phyloP scores from a whole-genome alignment of 2,888 invertebrate species.

The Orthosia cruda region DNA sequence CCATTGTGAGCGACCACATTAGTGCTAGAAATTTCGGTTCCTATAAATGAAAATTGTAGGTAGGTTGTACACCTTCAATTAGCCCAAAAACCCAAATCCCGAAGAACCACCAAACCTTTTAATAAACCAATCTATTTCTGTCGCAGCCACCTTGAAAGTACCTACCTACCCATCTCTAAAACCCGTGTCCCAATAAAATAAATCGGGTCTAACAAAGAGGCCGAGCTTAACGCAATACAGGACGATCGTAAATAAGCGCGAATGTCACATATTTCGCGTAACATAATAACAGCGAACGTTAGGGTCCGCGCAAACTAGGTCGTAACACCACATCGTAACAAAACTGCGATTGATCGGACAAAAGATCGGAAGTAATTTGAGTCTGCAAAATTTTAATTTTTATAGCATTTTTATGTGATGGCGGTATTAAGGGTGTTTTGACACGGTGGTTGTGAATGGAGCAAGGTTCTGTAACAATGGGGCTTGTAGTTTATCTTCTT shows the following conservation, averaged over 20 bases:
- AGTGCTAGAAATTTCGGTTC: too few relatives aligned
- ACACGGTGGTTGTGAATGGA: conserved; percentile 16
- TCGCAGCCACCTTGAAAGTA: conserved; percentile 15
- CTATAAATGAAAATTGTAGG: not conserved
- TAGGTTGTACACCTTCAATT: not conserved
- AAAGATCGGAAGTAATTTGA: conserved; percentile 49
- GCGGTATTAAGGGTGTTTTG: conserved; percentile 42
- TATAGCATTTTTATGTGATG: conserved; percentile 59
- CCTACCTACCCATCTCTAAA: conserved; percentile 33
- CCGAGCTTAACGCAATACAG: conserved; percentile 54
- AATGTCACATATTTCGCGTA: conserved; percentile 72
- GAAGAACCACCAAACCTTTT: conserved; percentile 6
- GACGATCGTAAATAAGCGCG: conserved; percentile 69
- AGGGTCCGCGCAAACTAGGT: conserved; percentile 50
- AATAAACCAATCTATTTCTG: conserved; percentile 18
- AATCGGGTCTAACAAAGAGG: conserved; percentile 60
- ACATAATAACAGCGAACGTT: conserved; percentile 65
- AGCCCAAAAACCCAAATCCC: not conserved
- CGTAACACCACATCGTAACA: conserved; percentile 42
- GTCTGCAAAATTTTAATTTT: conserved; percentile 62
- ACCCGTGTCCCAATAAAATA: conserved; percentile 53
- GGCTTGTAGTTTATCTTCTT: conserved; percentile 36
- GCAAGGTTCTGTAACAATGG: conserved; percentile 26
- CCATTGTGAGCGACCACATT: too few relatives aligned
- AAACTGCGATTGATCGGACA: conserved; percentile 57